Conservation (phyloP, 2,888 invertebrate genomes). For the Hypselothyrea guttata region DNA sequence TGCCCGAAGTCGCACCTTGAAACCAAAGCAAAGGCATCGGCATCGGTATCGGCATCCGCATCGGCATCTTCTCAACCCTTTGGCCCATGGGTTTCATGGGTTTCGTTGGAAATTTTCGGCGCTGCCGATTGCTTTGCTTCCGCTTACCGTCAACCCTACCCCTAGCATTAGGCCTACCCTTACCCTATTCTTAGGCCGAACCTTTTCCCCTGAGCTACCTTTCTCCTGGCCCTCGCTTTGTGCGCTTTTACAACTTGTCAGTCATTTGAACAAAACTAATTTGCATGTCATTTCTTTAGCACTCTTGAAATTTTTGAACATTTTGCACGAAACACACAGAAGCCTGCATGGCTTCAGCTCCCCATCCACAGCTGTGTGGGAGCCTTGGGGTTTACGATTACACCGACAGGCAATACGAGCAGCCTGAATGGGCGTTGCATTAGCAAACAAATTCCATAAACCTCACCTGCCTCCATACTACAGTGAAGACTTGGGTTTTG, state of each 20-base stretch:
- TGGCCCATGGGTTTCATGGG: conserved; percentile 26
- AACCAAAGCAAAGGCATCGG: conserved; percentile 7
- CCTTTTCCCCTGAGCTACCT: neutral
- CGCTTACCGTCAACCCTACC: too few species aligned
- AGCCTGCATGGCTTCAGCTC: conserved; percentile 21
- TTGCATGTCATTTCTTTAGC: conserved; percentile 78
- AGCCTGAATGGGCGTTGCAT: conserved; percentile 14
- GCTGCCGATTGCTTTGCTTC: conserved; percentile 14
- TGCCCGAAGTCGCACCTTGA: conserved; percentile 10
- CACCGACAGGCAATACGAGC: conserved; percentile 6
- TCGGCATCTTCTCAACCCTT: conserved; percentile 57
- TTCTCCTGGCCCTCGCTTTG: conserved; percentile 1
- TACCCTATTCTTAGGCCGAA: neutral
- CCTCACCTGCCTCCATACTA: neutral
- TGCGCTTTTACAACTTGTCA: conserved; percentile 71
- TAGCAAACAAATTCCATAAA: conserved; percentile 28
- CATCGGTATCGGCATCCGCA: conserved; percentile 8
- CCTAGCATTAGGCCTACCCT: too few species aligned
- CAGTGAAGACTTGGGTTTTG: conserved; percentile 11
- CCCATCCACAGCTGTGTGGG: too few species aligned
- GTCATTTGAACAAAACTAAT: conserved; percentile 79
- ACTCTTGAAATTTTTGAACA: conserved; percentile 70
- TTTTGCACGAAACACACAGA: conserved; percentile 58
- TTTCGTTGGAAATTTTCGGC: conserved; percentile 61
- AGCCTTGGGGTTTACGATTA: conserved; percentile 24